Percentiles rank a stretch among this genome's conserved stretches.
Conservation (phyloP, 2,797 vertebrate genomes). For the Anisognathus igniventris region DNA sequence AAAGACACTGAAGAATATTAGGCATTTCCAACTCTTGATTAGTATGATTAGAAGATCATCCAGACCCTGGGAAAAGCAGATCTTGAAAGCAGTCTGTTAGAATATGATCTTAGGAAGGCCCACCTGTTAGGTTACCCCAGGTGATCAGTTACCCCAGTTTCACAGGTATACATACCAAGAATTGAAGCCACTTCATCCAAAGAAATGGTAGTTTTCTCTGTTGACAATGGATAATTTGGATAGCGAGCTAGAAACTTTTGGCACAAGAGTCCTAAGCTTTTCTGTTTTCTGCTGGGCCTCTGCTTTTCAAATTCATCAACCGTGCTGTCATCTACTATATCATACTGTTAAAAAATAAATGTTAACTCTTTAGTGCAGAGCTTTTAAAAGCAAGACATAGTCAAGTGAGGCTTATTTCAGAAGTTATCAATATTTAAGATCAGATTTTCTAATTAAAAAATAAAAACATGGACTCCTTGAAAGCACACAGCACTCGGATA, state of each 20-base stretch:
- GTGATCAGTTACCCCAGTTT: neutral
- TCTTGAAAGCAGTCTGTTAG: neutral
- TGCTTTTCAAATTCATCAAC: constrained; percentile 83
- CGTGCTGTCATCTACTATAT: constrained; percentile 73
- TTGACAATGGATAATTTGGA: constrained; percentile 84
- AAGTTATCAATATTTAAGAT: neutral
- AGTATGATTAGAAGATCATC: constrained; percentile 9
- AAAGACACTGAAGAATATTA: neutral
- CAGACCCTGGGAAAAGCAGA: neutral
- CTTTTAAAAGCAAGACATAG: neutral
- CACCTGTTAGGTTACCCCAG: neutral
- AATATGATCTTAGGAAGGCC: neutral
- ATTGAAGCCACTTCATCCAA: constrained; percentile 89
- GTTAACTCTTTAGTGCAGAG: constrained; percentile 21
- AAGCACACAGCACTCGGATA: neutral
- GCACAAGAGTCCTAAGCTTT: constrained; percentile 91
- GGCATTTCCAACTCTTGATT: neutral
- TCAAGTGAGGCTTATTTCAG: neutral
- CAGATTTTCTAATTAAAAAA: neutral
- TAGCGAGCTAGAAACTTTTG: constrained; percentile 94
- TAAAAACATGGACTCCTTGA: neutral
- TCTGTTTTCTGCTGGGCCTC: constrained; percentile 93
- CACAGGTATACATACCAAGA: constrained; percentile 80
- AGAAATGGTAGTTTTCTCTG: constrained; percentile 87
- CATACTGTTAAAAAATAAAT: constrained; percentile 73